A percentile compares a stretch with the other conserved stretches of the same genome.
These are phyloP conservation scores for Phoxinus dragarum DNA, from an alignment of 2,797 vertebrate genomes.

Conservation along the genomic window DNA sequence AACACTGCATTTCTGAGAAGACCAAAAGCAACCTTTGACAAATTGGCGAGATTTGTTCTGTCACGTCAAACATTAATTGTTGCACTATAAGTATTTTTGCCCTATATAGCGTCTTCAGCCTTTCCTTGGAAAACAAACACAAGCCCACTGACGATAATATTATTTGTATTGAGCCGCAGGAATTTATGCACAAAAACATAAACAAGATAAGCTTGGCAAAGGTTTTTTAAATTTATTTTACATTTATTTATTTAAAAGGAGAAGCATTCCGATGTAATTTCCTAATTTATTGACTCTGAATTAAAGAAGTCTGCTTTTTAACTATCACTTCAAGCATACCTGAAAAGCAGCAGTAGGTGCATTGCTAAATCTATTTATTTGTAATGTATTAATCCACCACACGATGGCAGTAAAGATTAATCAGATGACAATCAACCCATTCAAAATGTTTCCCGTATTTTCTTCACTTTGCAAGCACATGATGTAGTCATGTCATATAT, in stretches of 20 bases:
- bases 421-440: not conserved
- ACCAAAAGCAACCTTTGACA: not conserved
- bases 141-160: not conserved
- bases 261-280: not conserved
- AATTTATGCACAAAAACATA: not conserved
- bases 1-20: not conserved
- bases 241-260: not conserved
- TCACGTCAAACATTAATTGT: not conserved
- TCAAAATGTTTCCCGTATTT: too few species aligned
- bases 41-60: not conserved
- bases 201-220: not conserved
- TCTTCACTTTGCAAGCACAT: not conserved
- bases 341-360: not conserved
- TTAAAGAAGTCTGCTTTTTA: not conserved
- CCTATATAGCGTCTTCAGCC: not conserved
- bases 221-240: not conserved
- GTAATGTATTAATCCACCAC: slow-evolving; percentile 23
- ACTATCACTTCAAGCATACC: not conserved
- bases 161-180: not conserved
- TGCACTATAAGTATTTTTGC: too few species aligned
- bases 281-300: not conserved
- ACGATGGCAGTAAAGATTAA: slow-evolving; percentile 35
- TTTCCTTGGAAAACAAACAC: not conserved
- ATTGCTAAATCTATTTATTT: not conserved
- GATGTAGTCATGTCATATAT: not conserved